Evolutionary conservation across 1,140 invertebrate genomes (phyloP), one percentile per base, ranked within the genome.

Genomic region (Idris sp.): DNA sequence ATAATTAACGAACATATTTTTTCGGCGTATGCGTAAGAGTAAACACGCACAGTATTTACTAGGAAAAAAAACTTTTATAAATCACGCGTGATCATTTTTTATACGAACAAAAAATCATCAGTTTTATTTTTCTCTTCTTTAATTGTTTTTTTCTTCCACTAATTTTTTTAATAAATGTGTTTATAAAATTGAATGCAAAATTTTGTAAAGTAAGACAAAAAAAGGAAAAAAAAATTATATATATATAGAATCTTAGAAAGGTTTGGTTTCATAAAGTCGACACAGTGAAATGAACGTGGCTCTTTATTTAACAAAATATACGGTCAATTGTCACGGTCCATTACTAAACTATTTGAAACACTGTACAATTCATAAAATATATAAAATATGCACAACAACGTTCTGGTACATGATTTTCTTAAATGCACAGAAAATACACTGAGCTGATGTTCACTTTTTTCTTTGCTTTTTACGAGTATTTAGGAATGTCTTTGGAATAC

Each of bases 311-410:
- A 65, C 30, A 73, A 73, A 73, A 65, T 73, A 73, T 59, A 65
- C 22, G 30, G 59, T 73, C 61, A 74, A 61, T 65, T 74, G 69
- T 73, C 49, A 72, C 33, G 44, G 36, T 59, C 25, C 31, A 54
- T 53, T 74, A 44, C 51, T 73, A 74, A 67, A 74, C 61, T 48
- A 67, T 67, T 74, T 62, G 4, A 74, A 74, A 74, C 54, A 67
- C 71, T 74, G 58, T 75, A 75, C 64, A 75, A 69, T 76, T 65
- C 65, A 64, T 75, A 58, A 68, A 64, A 64, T 69, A 75, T 64
- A 68, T 64, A 68, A 62, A 75, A 75, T 68, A 75, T 68, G 51
- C 58, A 74, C 65, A 61, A 62, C 44, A 68, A 75, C 40, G 43
- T 40, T 75, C 44, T 69, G 49, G 58, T 64, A 68, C 51, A 10